Percentiles rank a stretch among this genome's conserved stretches.
Conservation (phyloP, 2,113 vertebrate genomes). For the Potamarius usumacintae region DNA sequence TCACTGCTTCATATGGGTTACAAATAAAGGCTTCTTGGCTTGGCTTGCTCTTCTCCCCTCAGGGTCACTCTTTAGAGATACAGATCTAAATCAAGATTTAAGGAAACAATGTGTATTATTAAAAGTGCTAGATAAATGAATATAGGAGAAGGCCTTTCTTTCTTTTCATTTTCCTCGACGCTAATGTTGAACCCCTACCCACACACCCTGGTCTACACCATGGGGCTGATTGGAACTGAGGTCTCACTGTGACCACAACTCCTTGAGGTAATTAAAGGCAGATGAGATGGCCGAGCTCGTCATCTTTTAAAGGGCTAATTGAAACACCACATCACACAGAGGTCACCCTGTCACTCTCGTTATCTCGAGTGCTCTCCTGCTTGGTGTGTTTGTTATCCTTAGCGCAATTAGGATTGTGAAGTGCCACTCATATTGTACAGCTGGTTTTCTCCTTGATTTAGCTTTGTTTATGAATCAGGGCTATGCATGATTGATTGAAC, state of each 20-base stretch:
- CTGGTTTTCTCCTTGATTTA: constrained; percentile 40
- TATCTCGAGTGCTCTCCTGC: not conserved
- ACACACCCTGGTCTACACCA: not conserved
- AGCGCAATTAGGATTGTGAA: constrained; percentile 18
- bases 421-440: not conserved
- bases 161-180: not conserved
- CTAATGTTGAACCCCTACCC: not conserved
- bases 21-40: too few species aligned
- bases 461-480: constrained; percentile 22
- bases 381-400: not conserved
- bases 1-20: too few species aligned
- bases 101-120: not conserved
- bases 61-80: not conserved
- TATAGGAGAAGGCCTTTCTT: not conserved
- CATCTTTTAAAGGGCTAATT: constrained; percentile 59
- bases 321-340: constrained; percentile 54
- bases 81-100: not conserved
- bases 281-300: constrained; percentile 39
- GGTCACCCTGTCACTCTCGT: constrained; percentile 54
- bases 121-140: not conserved
- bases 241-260: constrained; percentile 17
- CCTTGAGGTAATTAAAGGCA: constrained; percentile 62
- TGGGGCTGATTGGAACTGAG: not conserved
- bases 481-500: constrained; percentile 30
- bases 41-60: not conserved